Evolutionary conservation across 1,140 invertebrate genomes (phyloP), one percentile per base, ranked within the genome.

Genomic region (Trachymyrmex septentrionalis): DNA sequence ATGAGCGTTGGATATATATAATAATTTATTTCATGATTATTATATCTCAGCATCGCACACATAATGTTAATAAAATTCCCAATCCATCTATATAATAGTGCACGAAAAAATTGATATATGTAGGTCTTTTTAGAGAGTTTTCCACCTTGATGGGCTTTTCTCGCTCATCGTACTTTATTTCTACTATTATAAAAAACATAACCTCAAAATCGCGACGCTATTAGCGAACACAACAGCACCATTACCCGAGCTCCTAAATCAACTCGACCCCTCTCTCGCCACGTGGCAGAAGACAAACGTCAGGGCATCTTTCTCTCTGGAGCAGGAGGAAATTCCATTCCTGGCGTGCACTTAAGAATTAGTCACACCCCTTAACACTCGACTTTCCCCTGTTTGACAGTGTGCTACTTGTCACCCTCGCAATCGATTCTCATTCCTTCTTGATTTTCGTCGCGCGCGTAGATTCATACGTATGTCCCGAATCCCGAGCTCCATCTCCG

Each of bases 341-440:
- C 24, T 21, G 38, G 24, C 80, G 48, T 69, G 38, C 73, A 61
- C 69, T 84, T 61, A 84, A 73, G 55, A 73, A 84, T 84, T 73
- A 84, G 69, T 38, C 69, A 50, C 55, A 63, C 34, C 66, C 57
- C 38, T 61, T 61, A 61, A 73, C 55, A 61, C 24, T 73, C 80
- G 27, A 19, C 1, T 84, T 84, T 73, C 80, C 80, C 19, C 24
- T 24, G 30, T 16, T 16, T 67, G 55, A 10, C 34, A 34, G 53
- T 14, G 34, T 16, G 38, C 24, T 55, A 84, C 19, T 10, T 9
- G 80, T 84, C 55, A 73, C 38, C 44, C 44, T 21, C 27, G 48
- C 69, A 55, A 73, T 84, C 55, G 80, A 73, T 84, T 73, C 80
- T 61, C 38, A 55, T 73, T 73, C 80, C 53, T 69, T 61, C 38